Base-by-base conservation (phyloP, 1,140 invertebrate genomes). In the Drosophila prosaltans region DNA sequence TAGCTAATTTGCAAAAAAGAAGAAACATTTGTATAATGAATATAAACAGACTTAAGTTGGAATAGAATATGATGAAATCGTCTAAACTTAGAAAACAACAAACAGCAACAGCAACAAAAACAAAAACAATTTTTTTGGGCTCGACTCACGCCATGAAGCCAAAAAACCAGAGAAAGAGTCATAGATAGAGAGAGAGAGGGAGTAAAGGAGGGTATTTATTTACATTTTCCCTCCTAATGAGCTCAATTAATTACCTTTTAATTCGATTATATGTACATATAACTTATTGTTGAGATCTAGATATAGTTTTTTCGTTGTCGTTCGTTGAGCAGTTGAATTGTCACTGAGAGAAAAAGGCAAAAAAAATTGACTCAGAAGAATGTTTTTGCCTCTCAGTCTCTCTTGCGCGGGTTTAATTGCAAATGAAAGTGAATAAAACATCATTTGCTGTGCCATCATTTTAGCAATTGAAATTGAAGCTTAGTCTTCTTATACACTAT, bases 1-100 rank as follows among this genome's bases (percentile, higher is more conserved):
- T 86, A 85, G 77, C 80, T 88, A 84, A 88, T 88, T 89, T 89
- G 80, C 69, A 69, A 80, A 84, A 66, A 48, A 58, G 48, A 10
- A 36, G 32, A 39, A 36, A 51, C 4, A 36, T 36, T 36, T 30
- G 16, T 16, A 16, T 30, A 51, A 57, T 60, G 63, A 48, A 81
- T 81, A 86, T 75, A 66, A 2, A 2, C 71, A 72, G 85, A 81
- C 40, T 78, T 67, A 84, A 81, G 51, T 78, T 71, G 66, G 40
- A 63, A 63, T 16, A 40, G 43, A 80, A 80, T 73, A 77, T 88
- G 80, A 89, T 80, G 84, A 88, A 89, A 88, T 89, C 76, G 66
- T 71, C 80, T 78, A 85, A 85, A 85, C 61, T 83, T 88, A 89
- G 85, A 82, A 69, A 30, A 30, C 73, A 62, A 79, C 36, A 55